Percentiles rank a stretch among this genome's conserved stretches.
Conservation (phyloP, 1,140 invertebrate species). For the Ridgeia piscesae region DNA sequence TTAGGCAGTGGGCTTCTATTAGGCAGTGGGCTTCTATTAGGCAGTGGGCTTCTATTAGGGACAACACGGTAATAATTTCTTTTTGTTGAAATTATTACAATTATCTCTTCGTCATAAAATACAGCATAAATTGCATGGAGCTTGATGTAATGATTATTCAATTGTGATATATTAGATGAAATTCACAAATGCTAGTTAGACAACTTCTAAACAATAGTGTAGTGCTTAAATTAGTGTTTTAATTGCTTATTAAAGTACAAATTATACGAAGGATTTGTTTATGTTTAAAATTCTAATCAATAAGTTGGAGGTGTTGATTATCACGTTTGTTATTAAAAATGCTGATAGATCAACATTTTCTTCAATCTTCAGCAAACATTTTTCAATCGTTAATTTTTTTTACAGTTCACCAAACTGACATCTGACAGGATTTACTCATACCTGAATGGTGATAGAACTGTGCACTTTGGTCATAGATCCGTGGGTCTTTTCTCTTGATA, state of each 20-base stretch:
- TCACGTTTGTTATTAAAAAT: background rate
- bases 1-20: too few species aligned
- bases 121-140: background rate
- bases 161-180: background rate
- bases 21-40: too few species aligned
- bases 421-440: too few species aligned
- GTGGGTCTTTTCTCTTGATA: slow-evolving; percentile 84
- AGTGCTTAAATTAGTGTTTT: too few species aligned
- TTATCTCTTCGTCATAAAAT: background rate
- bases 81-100: background rate
- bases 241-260: too few species aligned
- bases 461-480: slow-evolving; percentile 77
- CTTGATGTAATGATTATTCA: background rate
- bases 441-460: slow-evolving; percentile 67
- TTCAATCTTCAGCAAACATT: too few species aligned
- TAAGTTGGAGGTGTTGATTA: background rate
- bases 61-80: background rate
- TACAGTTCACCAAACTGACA: too few species aligned
- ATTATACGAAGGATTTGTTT: background rate
- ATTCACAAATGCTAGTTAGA: background rate
- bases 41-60: too few species aligned
- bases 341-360: too few species aligned
- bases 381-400: too few species aligned
- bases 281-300: slow-evolving; percentile 9
- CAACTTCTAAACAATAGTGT: background rate